These are phyloP conservation scores for Cyprinella venusta DNA, from an alignment of 2,797 vertebrate species.

Conservation along the genomic window DNA sequence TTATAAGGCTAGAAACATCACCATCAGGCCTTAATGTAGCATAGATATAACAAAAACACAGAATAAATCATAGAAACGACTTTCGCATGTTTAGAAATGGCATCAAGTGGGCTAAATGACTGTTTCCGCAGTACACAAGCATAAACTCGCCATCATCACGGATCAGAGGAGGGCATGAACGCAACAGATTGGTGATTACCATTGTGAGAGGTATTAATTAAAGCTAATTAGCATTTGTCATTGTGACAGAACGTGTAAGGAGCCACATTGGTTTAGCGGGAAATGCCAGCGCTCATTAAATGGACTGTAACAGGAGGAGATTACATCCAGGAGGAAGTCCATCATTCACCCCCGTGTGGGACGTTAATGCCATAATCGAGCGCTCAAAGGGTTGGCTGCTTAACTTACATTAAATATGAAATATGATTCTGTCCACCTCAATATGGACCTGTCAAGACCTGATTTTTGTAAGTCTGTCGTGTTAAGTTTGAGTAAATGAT, in stretches of 20 bases:
- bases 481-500: slow-evolving; percentile 42
- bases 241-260: slow-evolving; percentile 47
- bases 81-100: neutral
- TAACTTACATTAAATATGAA: slow-evolving; percentile 59
- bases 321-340: slow-evolving; percentile 55
- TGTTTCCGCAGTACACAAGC: neutral
- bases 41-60: neutral
- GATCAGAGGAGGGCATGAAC: slow-evolving; percentile 25
- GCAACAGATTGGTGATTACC: slow-evolving; percentile 69
- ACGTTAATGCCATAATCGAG: slow-evolving; percentile 58
- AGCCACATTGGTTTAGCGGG: slow-evolving; percentile 53
- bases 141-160: slow-evolving; percentile 7
- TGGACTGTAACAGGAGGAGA: slow-evolving; percentile 69
- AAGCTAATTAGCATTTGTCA: slow-evolving; percentile 73
- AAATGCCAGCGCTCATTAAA: slow-evolving; percentile 77
- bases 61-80: neutral
- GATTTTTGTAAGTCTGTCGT: slow-evolving; percentile 46
- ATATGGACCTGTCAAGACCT: slow-evolving; percentile 44
- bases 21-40: neutral
- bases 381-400: slow-evolving; percentile 33
- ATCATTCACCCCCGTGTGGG: slow-evolving; percentile 49
- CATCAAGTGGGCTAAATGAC: neutral
- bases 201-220: slow-evolving; percentile 71
- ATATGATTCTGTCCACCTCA: slow-evolving; percentile 42
- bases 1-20: too few species aligned